A percentile compares a stretch with the other conserved stretches of the same genome.
These are phyloP conservation scores for Uropetala carovei DNA, from an alignment of 2,888 invertebrate genomes.

Conservation along the genomic window DNA sequence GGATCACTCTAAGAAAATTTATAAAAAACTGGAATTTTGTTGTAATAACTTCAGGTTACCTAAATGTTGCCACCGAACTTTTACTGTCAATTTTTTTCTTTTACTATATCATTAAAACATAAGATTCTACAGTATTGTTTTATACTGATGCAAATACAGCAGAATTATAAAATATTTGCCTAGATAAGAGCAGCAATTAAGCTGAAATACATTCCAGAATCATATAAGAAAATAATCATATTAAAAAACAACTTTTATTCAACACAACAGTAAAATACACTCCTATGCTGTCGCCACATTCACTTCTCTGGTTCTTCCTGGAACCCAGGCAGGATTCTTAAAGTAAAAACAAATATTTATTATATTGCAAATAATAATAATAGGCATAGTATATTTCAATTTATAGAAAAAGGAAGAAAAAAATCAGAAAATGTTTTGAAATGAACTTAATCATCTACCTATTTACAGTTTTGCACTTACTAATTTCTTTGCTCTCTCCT, in stretches of 20 bases:
- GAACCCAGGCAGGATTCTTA: slow-evolving; percentile 60
- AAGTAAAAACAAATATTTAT: background rate
- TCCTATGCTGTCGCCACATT: background rate
- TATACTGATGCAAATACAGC: no score
- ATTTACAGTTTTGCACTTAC: slow-evolving; percentile 70
- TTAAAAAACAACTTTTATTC: slow-evolving; percentile 26
- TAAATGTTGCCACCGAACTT: no score
- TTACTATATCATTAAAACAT: no score
- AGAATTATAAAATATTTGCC: no score
- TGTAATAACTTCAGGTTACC: no score
- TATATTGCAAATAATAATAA: background rate
- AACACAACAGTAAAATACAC: background rate
- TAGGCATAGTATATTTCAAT: background rate
- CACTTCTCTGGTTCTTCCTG: slow-evolving; percentile 33
- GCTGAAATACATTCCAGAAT: background rate
- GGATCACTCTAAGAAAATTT: no score
- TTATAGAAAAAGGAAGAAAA: background rate
- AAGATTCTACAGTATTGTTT: no score
- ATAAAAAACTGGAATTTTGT: no score
- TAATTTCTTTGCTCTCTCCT: slow-evolving; percentile 85
- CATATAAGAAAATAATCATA: background rate
- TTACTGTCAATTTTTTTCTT: no score
- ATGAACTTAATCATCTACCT: background rate
- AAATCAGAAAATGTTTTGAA: background rate
- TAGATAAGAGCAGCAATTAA: no score